Conservation (phyloP, 2,113 vertebrate genomes). For the Hippocampus comes region DNA sequence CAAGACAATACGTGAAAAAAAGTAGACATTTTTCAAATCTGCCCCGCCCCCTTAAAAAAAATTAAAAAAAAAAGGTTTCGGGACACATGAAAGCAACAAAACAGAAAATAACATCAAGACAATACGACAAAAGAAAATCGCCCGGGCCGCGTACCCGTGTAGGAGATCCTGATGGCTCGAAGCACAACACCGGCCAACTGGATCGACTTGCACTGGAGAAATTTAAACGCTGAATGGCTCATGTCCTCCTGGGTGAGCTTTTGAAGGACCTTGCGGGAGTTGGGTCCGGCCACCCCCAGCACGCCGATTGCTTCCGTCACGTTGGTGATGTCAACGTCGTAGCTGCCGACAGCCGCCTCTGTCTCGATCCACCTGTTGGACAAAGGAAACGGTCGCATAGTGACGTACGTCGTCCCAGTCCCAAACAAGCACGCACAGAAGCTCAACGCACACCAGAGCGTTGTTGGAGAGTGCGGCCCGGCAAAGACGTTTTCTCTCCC, state of each 20-base stretch:
- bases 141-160: slow-evolving; percentile 78
- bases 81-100: too few species aligned
- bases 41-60: too few species aligned
- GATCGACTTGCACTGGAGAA: slow-evolving; percentile 84
- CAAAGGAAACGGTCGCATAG: too few species aligned
- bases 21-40: too few species aligned
- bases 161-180: slow-evolving; percentile 91
- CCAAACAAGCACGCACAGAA: not conserved
- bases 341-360: slow-evolving; percentile 68
- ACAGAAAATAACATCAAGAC: not conserved
- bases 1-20: too few species aligned
- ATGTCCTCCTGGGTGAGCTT: slow-evolving; percentile 86
- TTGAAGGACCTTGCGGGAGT: slow-evolving; percentile 84
- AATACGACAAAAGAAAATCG: too few species aligned
- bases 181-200: slow-evolving; percentile 76
- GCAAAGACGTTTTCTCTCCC: too few species aligned
- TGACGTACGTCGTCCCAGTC: too few species aligned
- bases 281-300: slow-evolving; percentile 86
- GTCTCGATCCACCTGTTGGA: slow-evolving; percentile 86
- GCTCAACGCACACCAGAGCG: too few species aligned
- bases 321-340: slow-evolving; percentile 82
- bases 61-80: too few species aligned
- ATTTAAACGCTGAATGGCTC: slow-evolving; percentile 82
- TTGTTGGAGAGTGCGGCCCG: too few species aligned
- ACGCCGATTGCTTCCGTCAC: slow-evolving; percentile 87